Base-by-base conservation (phyloP, 2,888 invertebrate genomes). In the Drosophila tanythrix region DNA sequence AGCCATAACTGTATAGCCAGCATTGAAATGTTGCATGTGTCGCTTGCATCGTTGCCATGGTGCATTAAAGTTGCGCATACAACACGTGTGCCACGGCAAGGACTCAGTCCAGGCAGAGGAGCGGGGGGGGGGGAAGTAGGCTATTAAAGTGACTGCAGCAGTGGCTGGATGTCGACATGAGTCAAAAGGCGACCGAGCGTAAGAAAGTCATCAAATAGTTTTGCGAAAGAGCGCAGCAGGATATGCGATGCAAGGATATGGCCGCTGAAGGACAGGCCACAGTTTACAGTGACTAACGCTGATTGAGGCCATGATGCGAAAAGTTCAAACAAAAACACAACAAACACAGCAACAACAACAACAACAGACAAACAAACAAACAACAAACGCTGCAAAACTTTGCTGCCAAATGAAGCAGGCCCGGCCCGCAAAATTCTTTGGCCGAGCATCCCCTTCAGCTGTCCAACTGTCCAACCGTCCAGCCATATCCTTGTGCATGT, bases 201-300 rank as follows among this genome's bases (percentile, higher is more conserved):
- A 83, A 80, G 87, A 89, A 89, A 87, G 87, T 82, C 86, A 89
- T 83, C 89, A 87, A 80, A 89, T 75, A 76, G 81, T 79, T 74
- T 76, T 71, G 46, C 50, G 29, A 70, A 74, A 69, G 38, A 65
- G 63, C 81, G 58, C 78, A 61, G n/a, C 60, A 59, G 56, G 59
- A 74, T 69, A 57, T 73, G 69, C 67, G 67, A 56, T 70, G 68
- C 80, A 82, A 57, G 73, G 75, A 61, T 71, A 25, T 55, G 58
- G 56, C 59, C 66, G 69, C 81, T 35, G 53, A 55, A 15, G 25
- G 25, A 53, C 55, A 18, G 83, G 56, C 66, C 56, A 69, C 53
- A 15, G 25, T 25, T 46, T 46, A 51, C 77, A 76, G 62, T 76
- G 82, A 75, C 79, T 81, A 82, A 82, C 81, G 71, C 74, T 88